Conservation (phyloP, 2,113 vertebrate genomes). For the Phalacrocorax aristotelis region DNA sequence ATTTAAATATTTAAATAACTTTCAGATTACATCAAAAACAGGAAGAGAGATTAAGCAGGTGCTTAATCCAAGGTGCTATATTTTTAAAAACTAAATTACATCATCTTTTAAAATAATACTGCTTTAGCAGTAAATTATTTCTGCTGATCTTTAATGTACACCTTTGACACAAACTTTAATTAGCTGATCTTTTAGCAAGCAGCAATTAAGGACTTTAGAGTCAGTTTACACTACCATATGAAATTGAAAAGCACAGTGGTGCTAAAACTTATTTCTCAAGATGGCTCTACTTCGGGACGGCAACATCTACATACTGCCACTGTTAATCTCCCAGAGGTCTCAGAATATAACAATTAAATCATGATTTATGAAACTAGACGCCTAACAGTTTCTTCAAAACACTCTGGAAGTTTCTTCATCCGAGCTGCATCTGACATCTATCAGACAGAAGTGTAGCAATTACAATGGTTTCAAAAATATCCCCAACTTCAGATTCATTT, state of each 20-base stretch:
- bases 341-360: not conserved
- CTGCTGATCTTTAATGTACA: not conserved
- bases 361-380: not conserved
- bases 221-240: not conserved
- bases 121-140: not conserved
- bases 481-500: not conserved
- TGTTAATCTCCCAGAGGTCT: not conserved
- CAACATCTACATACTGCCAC: not conserved
- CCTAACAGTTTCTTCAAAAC: not conserved
- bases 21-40: conserved; percentile 7
- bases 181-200: not conserved
- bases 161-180: not conserved
- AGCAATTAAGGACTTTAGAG: not conserved
- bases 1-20: conserved; percentile 8
- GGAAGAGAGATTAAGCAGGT: not conserved
- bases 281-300: not conserved
- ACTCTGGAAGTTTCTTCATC: not conserved
- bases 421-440: not conserved
- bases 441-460: not conserved
- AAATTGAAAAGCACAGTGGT: not conserved
- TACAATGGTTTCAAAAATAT: not conserved
- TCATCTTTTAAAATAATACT: not conserved
- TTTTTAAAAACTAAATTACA: not conserved
- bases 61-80: not conserved
- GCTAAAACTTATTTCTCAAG: not conserved